These are phyloP conservation scores for Galendromus occidentalis DNA, from an alignment of 1,140 invertebrate genomes.

Conservation along the genomic window DNA sequence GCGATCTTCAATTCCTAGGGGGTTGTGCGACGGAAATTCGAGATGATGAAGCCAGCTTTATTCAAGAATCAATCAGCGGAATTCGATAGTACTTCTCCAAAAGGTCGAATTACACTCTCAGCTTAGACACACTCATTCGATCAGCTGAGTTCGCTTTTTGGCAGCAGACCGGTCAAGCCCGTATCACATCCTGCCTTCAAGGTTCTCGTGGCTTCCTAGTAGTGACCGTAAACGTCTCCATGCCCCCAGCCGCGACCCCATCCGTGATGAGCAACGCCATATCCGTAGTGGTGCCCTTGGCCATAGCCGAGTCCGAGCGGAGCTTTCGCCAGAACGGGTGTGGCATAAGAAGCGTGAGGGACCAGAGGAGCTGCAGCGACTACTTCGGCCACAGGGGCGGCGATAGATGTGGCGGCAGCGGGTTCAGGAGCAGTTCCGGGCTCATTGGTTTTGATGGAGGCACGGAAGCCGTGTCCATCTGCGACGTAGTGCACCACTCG, in stretches of 20 bases:
- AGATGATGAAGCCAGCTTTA: too few species aligned
- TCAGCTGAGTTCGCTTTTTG: too few species aligned
- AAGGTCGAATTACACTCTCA: too few species aligned
- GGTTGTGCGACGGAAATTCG: too few species aligned
- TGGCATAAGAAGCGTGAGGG: neutral
- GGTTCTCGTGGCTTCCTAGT: neutral
- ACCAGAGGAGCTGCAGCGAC: neutral
- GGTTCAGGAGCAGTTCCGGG: conserved; percentile 17
- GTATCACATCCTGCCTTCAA: too few species aligned
- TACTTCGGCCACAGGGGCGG: neutral
- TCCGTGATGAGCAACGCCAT: neutral
- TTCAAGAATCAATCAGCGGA: too few species aligned
- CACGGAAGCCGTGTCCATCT: conserved; percentile 22
- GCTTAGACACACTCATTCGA: too few species aligned
- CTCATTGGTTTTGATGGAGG: conserved; percentile 21
- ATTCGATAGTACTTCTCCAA: too few species aligned
- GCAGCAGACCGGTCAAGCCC: too few species aligned
- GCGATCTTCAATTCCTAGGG: too few species aligned
- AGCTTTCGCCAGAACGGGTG: neutral
- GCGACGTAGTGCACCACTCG: conserved; percentile 24
- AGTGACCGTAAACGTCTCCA: neutral
- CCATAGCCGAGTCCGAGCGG: neutral
- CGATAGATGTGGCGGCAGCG: neutral
- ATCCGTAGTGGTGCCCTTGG: neutral
- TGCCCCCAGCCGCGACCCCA: neutral